These are phyloP conservation scores for Diglossa brunneiventris DNA, from an alignment of 2,113 vertebrate species.

Conservation along the genomic window DNA sequence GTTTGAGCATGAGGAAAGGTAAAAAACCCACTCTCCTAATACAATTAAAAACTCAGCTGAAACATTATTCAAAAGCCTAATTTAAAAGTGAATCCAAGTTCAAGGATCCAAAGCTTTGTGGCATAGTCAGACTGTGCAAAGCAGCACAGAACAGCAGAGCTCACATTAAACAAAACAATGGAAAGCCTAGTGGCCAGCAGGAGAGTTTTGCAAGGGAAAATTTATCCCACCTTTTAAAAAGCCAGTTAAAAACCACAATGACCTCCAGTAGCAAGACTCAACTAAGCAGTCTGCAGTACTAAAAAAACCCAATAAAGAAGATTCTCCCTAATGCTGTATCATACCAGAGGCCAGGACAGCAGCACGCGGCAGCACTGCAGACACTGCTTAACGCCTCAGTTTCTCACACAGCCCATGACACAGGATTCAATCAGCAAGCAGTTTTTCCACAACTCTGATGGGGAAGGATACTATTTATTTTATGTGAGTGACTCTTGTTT, in stretches of 20 bases:
- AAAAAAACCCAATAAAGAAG: neutral
- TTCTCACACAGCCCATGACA: neutral
- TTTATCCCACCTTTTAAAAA: neutral
- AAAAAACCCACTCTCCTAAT: neutral
- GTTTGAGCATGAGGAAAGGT: neutral
- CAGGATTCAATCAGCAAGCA: neutral
- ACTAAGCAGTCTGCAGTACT: neutral
- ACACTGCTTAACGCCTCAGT: neutral
- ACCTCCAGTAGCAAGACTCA: neutral
- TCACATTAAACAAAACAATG: rapidly evolving
- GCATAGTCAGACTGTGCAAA: neutral
- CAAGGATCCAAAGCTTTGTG: neutral
- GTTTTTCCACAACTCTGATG: neutral
- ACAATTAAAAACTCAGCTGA: neutral
- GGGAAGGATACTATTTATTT: neutral
- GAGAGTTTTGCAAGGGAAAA: neutral
- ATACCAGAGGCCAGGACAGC: neutral
- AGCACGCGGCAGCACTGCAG: neutral
- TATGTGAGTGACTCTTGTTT: neutral
- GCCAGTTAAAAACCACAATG: neutral
- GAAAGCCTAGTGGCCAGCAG: neutral
- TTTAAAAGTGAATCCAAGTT: neutral
- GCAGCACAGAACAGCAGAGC: neutral
- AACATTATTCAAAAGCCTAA: neutral
- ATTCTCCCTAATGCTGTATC: neutral